phyloP scores from a whole-genome alignment of 1,140 invertebrate species.

The Orchesella cincta region DNA sequence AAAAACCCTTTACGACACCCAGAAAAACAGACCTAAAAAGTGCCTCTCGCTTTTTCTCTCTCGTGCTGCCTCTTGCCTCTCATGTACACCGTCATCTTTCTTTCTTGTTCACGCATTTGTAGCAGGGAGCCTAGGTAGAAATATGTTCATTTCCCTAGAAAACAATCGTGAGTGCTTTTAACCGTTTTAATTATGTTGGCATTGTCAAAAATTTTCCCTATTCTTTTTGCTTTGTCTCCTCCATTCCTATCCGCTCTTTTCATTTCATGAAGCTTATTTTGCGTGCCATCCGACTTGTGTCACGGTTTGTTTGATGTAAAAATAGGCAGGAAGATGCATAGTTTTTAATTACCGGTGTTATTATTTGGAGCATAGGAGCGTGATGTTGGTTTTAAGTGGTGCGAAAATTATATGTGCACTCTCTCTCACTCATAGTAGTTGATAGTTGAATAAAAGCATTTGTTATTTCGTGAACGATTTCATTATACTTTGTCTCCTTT shows the following conservation, averaged over 20 bases:
- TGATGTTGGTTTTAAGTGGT: constrained; percentile 1
- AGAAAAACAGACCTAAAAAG: no score
- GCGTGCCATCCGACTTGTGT: constrained; percentile 41
- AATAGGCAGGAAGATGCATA: constrained; percentile 4
- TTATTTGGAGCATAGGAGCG: constrained; percentile 25
- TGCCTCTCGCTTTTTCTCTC: no score
- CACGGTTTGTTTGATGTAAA: constrained; percentile 39
- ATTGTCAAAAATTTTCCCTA: constrained; percentile 10
- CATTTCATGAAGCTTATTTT: constrained; percentile 33
- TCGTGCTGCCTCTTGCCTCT: no score
- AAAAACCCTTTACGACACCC: no score
- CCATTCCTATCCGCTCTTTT: neutral
- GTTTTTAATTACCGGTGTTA: constrained; percentile 42
- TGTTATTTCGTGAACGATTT: constrained; percentile 9
- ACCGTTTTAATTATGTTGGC: constrained; percentile 3
- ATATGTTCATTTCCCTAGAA: no score
- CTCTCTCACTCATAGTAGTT: neutral
- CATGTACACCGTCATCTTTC: no score
- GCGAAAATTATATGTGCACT: neutral
- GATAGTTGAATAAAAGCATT: neutral
- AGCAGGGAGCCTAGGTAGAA: neutral
- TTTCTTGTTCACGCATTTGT: no score
- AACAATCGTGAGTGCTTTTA: neutral
- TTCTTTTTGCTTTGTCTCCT: neutral
- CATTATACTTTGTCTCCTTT: constrained; percentile 11